Evolutionary conservation across 1,140 invertebrate species (phyloP), one percentile per base, ranked within the genome.

Genomic region (Myzus persicae): DNA sequence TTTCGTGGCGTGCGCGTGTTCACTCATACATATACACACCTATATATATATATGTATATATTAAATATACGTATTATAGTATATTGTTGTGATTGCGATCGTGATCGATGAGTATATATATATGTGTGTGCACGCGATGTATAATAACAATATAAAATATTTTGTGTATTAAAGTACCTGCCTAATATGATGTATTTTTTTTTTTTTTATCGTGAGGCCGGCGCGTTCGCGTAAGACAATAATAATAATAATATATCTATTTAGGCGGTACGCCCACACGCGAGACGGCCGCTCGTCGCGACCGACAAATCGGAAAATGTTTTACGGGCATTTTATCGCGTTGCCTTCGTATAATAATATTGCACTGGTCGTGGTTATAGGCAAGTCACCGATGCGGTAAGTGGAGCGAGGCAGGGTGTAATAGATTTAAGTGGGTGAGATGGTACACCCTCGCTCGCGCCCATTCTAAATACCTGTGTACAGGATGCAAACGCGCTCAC

Each of bases 221-320:
- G 26, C 46, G 31, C 84, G 44, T 87, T 87, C 6, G 42, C 9
- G 26, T 20, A 89, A 51, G n/a, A 88, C n/a, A 36, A 67, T 59
- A 31, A 67, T 31, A 31, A 76, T n/a, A 76, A 76, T n/a, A n/a
- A n/a, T n/a, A n/a, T n/a, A 76, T 76, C 26, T 59, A 18, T 76
- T 76, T 76, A n/a, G n/a, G 59, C 7, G 51, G 22, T 90, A 40
- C 88, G 22, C 88, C 88, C 88, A 54, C 88, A 51, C 36, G 8
- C 48, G 48, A 48, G 36, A 90, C 9, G 48, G 36, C 38, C 38
- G 48, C 40, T 89, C 14, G 46, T 51, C 88, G 9, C 48, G 88
- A 38, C 18, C 36, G 88, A 90, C 88, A 31, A 90, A 90, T 54
- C 88, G 88, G 48, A 54, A 90, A 90, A 54, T 20, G 88, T 54